These are phyloP conservation scores for Anolis apletophallus DNA, from an alignment of 2,797 vertebrate genomes.

Conservation along the genomic window DNA sequence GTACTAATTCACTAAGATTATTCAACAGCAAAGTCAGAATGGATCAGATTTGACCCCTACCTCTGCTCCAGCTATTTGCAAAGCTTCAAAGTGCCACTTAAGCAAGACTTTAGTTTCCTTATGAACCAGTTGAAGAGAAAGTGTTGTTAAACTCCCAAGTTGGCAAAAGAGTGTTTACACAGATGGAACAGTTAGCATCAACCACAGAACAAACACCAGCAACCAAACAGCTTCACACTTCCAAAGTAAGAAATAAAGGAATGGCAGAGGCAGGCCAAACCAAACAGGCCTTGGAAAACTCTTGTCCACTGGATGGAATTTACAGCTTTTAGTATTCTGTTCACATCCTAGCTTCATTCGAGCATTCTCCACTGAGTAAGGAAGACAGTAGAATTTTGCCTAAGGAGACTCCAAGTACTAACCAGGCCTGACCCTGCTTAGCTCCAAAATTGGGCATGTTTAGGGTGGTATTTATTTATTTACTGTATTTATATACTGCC, in stretches of 20 bases:
- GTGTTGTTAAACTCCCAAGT: slow-evolving; percentile 76
- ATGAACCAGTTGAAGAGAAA: slow-evolving; percentile 73
- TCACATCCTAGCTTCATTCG: slow-evolving; percentile 64
- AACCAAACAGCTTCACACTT: slow-evolving; percentile 98
- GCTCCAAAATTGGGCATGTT: too few relatives aligned
- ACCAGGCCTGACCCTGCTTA: too few relatives aligned
- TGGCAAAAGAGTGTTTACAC: slow-evolving; percentile 95
- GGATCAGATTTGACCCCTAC: slow-evolving; percentile 44
- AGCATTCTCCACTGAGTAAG: slow-evolving; percentile 65
- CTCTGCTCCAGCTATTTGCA: slow-evolving; percentile 51
- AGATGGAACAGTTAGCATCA: slow-evolving; percentile 97
- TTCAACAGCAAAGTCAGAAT: neutral
- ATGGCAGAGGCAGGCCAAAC: slow-evolving; percentile 78
- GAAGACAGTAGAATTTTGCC: slow-evolving; percentile 49
- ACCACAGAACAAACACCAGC: slow-evolving; percentile 97
- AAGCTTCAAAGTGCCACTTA: slow-evolving; percentile 77
- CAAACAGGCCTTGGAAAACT: slow-evolving; percentile 81
- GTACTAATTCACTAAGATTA: neutral
- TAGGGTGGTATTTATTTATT: too few relatives aligned
- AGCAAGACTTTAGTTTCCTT: slow-evolving; percentile 70
- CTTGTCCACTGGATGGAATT: slow-evolving; percentile 76
- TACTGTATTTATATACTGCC: too few relatives aligned
- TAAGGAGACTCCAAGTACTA: slow-evolving; percentile 38
- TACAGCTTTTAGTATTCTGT: slow-evolving; percentile 73
- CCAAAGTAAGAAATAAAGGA: slow-evolving; percentile 88